Evolutionary conservation across 2,888 invertebrate genomes (phyloP), one percentile per base, ranked within the genome.

Genomic region (Sisyra nigra): DNA sequence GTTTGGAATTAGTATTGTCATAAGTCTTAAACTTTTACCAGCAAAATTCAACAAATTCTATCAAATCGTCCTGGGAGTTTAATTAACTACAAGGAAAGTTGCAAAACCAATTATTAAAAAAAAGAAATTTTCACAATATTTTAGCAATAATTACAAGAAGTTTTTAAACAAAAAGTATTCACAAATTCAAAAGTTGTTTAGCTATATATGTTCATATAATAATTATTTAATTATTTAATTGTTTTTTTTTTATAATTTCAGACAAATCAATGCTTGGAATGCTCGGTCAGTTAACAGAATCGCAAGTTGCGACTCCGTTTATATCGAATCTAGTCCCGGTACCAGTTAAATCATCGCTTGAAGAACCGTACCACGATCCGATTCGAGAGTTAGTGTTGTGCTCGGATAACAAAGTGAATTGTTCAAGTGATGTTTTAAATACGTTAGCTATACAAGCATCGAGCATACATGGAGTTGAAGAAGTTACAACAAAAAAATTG

Each of bases 371-470:
- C 54, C 58, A 57, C 10, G 80, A 81, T 60, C 78, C 74, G 10
- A 57, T 81, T 15, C 64, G 73, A 31, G 78, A 80, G 53, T 59
- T 82, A 18, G 68, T 82, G 17, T 53, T 72, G 6, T 61, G 73
- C 51, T 67, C 72, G 1, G 72, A 74, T 48, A 61, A 60, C 18
- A 60, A 57, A 8, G 50, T 24, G 3, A 24, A 59, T 3, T 59
- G 59, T 30, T 64, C 63, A 41, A 55, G 59, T 4, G 61, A 67
- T 2, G 66, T 71, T 24, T 54, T 80, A 24, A 68, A 67, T 49
- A 62, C 63, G 18, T 57, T 80, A 47, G 81, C 80, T 0, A 62
- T 64, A 34, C 69, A 73, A 46, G 79, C 80, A 1, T 72, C 76
- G 0, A 67, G 75, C 51, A 55, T 79, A 35, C 61, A 59, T 2